These are phyloP conservation scores for Zosterops pallidus DNA, from an alignment of 2,113 vertebrate species.

Conservation along the genomic window DNA sequence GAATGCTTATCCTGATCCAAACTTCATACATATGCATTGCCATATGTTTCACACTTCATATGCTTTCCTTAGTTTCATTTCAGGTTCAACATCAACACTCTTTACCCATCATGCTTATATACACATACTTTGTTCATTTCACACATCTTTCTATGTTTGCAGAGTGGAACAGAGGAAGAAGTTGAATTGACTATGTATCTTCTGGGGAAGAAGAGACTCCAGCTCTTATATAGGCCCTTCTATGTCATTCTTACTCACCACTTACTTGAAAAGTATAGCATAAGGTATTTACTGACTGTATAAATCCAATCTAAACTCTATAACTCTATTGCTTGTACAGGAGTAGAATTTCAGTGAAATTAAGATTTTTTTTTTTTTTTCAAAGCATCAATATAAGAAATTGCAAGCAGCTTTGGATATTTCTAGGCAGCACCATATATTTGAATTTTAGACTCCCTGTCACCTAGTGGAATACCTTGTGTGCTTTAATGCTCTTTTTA, in stretches of 20 bases:
- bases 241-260: background rate
- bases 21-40: conserved; percentile 75
- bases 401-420: background rate
- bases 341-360: background rate
- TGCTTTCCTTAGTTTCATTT: conserved; percentile 69
- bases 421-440: background rate
- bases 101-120: conserved; percentile 63
- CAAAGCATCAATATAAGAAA: background rate
- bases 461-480: background rate
- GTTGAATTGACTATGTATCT: background rate
- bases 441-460: background rate
- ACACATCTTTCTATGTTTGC: conserved; percentile 68
- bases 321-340: background rate
- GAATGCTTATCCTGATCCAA: conserved; percentile 69
- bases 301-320: background rate
- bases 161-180: conserved; percentile 31
- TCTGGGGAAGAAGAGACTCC: background rate
- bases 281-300: background rate
- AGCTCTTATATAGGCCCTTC: background rate
- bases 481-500: background rate
- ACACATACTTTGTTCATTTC: conserved; percentile 70
- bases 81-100: conserved; percentile 73
- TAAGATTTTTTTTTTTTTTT: background rate
- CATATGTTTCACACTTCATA: conserved; percentile 76
- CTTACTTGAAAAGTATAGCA: background rate